A percentile compares a stretch with the other conserved stretches of the same genome.
These are phyloP conservation scores for Dipodomys ordii DNA, from an alignment of 2,113 vertebrate genomes.

Conservation along the genomic window DNA sequence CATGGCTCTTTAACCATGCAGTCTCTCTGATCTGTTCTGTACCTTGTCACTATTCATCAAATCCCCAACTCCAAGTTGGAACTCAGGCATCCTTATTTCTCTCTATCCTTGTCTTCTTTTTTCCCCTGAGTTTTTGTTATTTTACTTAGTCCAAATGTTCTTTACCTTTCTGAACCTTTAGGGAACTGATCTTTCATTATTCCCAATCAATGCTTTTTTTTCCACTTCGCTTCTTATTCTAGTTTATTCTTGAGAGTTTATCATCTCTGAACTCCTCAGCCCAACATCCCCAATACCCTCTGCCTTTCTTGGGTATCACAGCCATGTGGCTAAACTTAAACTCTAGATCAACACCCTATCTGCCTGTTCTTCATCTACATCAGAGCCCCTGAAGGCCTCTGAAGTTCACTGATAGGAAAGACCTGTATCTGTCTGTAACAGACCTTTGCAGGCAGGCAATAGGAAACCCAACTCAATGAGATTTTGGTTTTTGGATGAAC, in stretches of 20 bases:
- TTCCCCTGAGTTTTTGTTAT: background rate
- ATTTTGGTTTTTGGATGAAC: background rate
- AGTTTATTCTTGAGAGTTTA: background rate
- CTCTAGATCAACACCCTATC: background rate
- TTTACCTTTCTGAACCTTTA: background rate
- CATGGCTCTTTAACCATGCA: too few relatives aligned
- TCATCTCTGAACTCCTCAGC: background rate
- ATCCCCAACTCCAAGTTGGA: background rate
- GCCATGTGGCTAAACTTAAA: background rate
- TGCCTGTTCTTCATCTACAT: background rate
- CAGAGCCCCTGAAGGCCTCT: background rate
- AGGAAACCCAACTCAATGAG: background rate
- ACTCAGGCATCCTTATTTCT: background rate
- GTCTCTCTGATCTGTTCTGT: background rate
- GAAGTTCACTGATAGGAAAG: background rate
- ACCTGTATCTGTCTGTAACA: background rate
- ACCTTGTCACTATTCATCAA: background rate
- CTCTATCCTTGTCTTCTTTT: background rate
- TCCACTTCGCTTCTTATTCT: background rate
- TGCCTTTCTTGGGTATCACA: background rate
- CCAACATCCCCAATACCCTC: background rate
- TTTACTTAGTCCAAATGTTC: background rate
- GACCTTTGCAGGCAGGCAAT: background rate
- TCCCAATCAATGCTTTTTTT: background rate
- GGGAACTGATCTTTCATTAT: background rate